Evolutionary conservation across 2,113 vertebrate genomes (phyloP), one percentile per base, ranked within the genome.

Genomic region (Colossoma macropomum): DNA sequence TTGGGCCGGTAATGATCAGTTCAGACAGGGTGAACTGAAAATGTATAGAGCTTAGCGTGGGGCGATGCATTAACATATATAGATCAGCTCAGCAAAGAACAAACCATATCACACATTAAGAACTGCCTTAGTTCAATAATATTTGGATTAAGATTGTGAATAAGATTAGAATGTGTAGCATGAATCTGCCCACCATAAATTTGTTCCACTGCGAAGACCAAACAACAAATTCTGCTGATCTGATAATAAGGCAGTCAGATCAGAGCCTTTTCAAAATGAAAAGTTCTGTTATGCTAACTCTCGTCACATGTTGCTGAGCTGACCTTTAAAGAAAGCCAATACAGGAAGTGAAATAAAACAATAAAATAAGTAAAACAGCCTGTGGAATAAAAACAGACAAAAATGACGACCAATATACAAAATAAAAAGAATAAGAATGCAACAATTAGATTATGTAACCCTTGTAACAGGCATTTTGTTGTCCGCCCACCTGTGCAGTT

Each of bases 331-430:
- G 23, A 85, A 72, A 77, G 23, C 54, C 79, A 74, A 0, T 70
- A 84, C 73, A 78, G 48, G 27, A 28, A 19, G 75, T 77, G 28
- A 56, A 62, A 70, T 38, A 38, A 38, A 38, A 3, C 9, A 82
- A 80, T 75, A 74, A 80, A 76, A 69, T 38, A 27, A 66, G 0
- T 82, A 79, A 72, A 78, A 85, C 71, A 77, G 32, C 28, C 85
- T 83, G 85, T 80, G 17, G 74, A 91, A 92, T 83, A 88, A 91
- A 91, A 93, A 87, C 80, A 79, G 65, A 50, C 70, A 85, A 89
- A 83, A 80, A 85, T 38, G 68, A 88, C 66, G 86, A 84, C 71
- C 60, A 81, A 89, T 84, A 78, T 90, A 93, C 86, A 93, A 92
- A 91, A 90, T 82, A 66, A 89, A 91, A 90, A 90, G 75, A 38